Conservation (phyloP, 2,888 invertebrate species). For the Tenthredo livida region DNA sequence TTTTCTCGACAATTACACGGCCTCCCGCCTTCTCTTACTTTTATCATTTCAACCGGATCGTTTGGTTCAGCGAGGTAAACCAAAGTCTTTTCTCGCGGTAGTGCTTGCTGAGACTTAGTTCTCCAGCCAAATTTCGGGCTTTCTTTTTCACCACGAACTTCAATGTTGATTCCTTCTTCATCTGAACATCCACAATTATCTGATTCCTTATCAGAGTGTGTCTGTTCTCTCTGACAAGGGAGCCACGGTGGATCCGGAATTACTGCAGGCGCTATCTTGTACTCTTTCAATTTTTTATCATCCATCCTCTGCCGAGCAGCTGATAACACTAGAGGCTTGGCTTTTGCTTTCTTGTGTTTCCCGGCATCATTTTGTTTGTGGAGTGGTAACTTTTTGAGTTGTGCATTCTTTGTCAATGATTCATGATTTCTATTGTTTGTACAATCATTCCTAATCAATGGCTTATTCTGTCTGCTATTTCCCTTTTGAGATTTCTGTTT, state of each 20-base stretch:
- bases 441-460: not conserved
- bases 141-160: conserved; percentile 46
- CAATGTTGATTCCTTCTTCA: not conserved
- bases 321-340: conserved; percentile 53
- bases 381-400: not conserved
- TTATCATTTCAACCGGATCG: conserved; percentile 63
- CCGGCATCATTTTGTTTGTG: not conserved
- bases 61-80: conserved; percentile 65
- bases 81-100: conserved; percentile 67
- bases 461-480: conserved; percentile 2
- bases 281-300: conserved; percentile 69
- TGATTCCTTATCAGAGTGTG: not conserved
- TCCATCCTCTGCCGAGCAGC: conserved; percentile 52
- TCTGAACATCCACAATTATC: conserved; percentile 48
- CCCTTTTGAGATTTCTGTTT: conserved; percentile 11
- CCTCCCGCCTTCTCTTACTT: conserved; percentile 67
- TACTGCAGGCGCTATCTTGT: conserved; percentile 65
- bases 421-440: not conserved
- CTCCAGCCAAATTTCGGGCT: conserved; percentile 65
- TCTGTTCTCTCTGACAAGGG: conserved; percentile 52
- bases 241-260: conserved; percentile 56
- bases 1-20: conserved; percentile 71
- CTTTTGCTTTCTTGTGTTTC: conserved; percentile 42
- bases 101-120: conserved; percentile 66
- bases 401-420: not conserved